Evolutionary conservation across 2,888 invertebrate genomes (phyloP), one percentile per base, ranked within the genome.

Genomic region (Silvanus unidentatus): DNA sequence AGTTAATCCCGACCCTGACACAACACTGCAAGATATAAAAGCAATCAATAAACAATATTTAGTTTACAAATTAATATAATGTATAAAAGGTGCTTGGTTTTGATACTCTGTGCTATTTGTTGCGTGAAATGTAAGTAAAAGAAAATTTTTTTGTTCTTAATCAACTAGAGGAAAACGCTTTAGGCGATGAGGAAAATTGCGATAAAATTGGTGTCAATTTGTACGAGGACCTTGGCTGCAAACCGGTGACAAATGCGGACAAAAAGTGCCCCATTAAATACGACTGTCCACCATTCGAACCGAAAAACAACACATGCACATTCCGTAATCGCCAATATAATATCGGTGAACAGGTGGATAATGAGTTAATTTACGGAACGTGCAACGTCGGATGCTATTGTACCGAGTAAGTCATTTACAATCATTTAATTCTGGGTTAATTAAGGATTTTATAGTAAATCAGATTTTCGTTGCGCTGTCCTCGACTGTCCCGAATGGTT

Each of bases 191-290:
- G 14, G 27, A 39, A 30, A 30, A 30, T 9, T 40, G 40, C 11
- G 30, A 29, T 14, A 40, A 40, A 15, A 3, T 15, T 4, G 37
- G 37, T 11, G 27, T 27, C 4, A 22, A 13, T 30, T 13, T 40
- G 11, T 40, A 40, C n/a, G 40, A 40, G 30, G 40, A 40, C 14
- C n/a, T 40, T 13, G 40, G 40, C 5, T 40, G 40, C 14, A 40
- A 30, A 13, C 40, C 40, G 5, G 13, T 13, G 2, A 30, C 12
- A 9, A 12, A 29, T 10, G 9, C 8, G 8, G 28, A 30, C 4
- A 28, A 22, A 11, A 11, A 28, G 9, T 40, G 40, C 30, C 40
- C 40, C 2, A 14, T 12, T 22, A 22, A 40, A 30, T 40, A 9
- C 15, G 8, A 29, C 2, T 40, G 40, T 30, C 9, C 3, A 2